Evolutionary conservation across 2,113 vertebrate species (phyloP).

Genomic region (Zosterops hypoxanthus): DNA sequence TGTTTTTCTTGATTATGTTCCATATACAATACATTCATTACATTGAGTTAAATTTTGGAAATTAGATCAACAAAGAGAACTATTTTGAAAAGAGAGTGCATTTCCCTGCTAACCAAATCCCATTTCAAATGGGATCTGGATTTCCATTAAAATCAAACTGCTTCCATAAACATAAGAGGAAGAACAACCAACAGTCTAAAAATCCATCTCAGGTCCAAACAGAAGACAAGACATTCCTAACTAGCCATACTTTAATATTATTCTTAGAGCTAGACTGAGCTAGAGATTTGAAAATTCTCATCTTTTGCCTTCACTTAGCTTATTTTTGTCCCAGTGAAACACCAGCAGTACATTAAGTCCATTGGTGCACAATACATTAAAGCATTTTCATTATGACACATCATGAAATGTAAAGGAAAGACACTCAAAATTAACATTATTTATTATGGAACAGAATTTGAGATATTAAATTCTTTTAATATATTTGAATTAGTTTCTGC

Average conservation of each 20-base stretch:
- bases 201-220: slow-evolving; percentile 15
- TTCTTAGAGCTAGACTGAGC: background rate
- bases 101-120: background rate
- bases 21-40: background rate
- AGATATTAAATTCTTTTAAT: background rate
- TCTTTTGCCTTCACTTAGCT: background rate
- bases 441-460: background rate
- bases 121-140: background rate
- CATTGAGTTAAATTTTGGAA: background rate
- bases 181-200: slow-evolving; percentile 43
- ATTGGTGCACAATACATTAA: background rate
- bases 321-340: background rate
- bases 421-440: background rate
- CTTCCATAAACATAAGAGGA: slow-evolving; percentile 37
- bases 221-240: slow-evolving; percentile 41
- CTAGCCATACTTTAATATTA: slow-evolving; percentile 39
- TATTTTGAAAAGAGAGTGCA: background rate
- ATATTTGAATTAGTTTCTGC: background rate
- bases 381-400: background rate
- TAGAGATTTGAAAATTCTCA: background rate
- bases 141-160: slow-evolving; percentile 11
- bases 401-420: background rate
- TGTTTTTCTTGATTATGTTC: background rate
- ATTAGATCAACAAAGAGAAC: background rate
- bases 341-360: background rate